A percentile compares a stretch with the other conserved stretches of the same genome.
Evolutionary conservation across 35 echinoderm and acorn worm species (phyloP).

Genomic region (Amphiura filiformis): DNA sequence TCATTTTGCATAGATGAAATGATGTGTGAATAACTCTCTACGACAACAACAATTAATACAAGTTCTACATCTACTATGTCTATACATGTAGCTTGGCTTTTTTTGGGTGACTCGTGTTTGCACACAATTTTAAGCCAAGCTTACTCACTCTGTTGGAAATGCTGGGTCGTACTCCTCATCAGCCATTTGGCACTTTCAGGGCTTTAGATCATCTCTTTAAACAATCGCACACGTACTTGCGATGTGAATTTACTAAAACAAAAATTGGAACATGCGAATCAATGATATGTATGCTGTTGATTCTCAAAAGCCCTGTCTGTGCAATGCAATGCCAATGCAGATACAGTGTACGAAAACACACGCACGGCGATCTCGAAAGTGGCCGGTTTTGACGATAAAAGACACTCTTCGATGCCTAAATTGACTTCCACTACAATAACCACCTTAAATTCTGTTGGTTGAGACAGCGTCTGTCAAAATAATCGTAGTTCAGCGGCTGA

Average conservation of each 20-base stretch:
- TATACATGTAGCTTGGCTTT: no score
- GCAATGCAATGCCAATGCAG: background rate
- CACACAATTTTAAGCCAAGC: background rate
- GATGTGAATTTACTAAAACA: background rate
- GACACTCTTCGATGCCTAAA: background rate
- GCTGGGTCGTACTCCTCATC: constrained; percentile 35
- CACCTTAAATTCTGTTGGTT: background rate
- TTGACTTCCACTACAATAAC: background rate
- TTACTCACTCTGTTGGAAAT: constrained; percentile 40
- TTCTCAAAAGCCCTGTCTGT: background rate
- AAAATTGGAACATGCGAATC: background rate
- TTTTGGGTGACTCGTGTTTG: no score
- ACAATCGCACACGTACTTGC: background rate
- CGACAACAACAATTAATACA: no score
- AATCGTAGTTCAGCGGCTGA: background rate
- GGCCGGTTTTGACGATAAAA: background rate
- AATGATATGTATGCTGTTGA: background rate
- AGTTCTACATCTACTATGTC: no score
- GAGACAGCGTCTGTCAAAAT: background rate
- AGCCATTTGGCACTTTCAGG: constrained; percentile 21
- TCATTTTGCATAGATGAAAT: no score
- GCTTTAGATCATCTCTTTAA: background rate
- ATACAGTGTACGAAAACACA: background rate
- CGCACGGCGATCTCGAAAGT: background rate
- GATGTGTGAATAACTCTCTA: no score